Percentiles rank a stretch among this genome's conserved stretches.
Evolutionary conservation across 1,140 invertebrate species (phyloP).

Genomic region (Frieseomelitta varia): DNA sequence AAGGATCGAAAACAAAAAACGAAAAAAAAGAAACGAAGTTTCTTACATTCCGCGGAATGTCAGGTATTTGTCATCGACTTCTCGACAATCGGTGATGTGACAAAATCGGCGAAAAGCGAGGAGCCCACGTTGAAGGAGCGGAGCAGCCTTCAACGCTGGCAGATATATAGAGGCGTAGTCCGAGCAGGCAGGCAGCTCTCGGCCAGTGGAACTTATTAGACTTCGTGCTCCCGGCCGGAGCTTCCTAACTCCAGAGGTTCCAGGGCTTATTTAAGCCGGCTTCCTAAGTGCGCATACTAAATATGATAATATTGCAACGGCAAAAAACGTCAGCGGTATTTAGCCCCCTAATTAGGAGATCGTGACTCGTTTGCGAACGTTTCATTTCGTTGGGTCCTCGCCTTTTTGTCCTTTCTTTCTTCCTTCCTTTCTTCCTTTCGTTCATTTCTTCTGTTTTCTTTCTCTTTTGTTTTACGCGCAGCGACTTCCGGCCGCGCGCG

Average conservation of each 20-base stretch:
- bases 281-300: constrained; percentile 82
- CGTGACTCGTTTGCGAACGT: constrained; percentile 82
- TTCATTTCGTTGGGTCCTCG: constrained; percentile 76
- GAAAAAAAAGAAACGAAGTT: neutral
- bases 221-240: constrained; percentile 73
- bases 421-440: no score
- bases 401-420: constrained; percentile 18
- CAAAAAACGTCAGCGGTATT: constrained; percentile 82
- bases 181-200: constrained; percentile 71
- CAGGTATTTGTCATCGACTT: neutral
- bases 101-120: constrained; percentile 23
- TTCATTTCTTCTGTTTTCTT: no score
- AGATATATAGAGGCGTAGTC: constrained; percentile 76
- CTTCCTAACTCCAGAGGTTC: constrained; percentile 73
- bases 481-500: constrained; percentile 35
- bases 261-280: constrained; percentile 81
- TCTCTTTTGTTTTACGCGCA: constrained; percentile 27
- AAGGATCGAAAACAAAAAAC: neutral
- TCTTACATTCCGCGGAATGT: neutral
- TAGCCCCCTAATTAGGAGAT: constrained; percentile 82
- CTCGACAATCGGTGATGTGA: neutral
- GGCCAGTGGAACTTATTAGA: constrained; percentile 80
- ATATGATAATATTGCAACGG: constrained; percentile 83
- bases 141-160: constrained; percentile 63
- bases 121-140: neutral